phyloP scores from a whole-genome alignment of 2,113 vertebrate genomes.

The Ammodytes dubius region DNA sequence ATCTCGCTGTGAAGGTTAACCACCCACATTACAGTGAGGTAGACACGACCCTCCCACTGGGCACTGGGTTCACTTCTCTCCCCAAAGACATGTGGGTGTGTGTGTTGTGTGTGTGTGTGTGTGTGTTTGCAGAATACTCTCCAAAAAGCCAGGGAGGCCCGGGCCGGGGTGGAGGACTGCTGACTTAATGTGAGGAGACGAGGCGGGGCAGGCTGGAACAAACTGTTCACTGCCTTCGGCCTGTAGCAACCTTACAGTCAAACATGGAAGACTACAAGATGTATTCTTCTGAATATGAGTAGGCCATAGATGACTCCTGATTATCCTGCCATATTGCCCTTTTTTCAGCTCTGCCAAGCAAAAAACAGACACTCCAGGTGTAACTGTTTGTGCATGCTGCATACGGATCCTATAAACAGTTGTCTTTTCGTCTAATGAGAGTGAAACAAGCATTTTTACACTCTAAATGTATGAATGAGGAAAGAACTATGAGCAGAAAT shows the following conservation, averaged over 20 bases:
- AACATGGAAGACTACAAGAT: conserved; percentile 21
- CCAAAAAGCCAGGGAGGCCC: conserved; percentile 61
- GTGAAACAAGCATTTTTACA: background rate
- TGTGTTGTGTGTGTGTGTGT: background rate
- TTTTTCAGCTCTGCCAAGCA: conserved; percentile 42
- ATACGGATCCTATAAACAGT: conserved; percentile 9
- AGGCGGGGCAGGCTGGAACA: conserved; percentile 64
- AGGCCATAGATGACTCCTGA: background rate
- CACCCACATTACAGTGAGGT: conserved; percentile 28
- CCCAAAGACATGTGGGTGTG: conserved; percentile 36
- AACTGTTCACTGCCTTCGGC: conserved; percentile 64
- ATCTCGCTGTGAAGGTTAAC: conserved; percentile 47
- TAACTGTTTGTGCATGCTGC: background rate
- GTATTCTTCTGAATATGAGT: conserved; percentile 3
- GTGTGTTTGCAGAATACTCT: conserved; percentile 16
- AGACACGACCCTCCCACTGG: conserved; percentile 41
- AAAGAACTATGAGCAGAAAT: conserved; percentile 28
- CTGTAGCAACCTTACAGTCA: conserved; percentile 26
- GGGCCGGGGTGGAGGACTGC: conserved; percentile 58
- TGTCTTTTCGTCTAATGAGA: conserved; percentile 11
- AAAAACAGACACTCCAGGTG: conserved; percentile 22
- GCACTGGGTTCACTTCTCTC: conserved; percentile 43
- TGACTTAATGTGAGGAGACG: conserved; percentile 54
- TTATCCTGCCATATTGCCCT: conserved; percentile 16
- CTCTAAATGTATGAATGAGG: conserved; percentile 17